These are phyloP conservation scores for Aphidoletes aphidimyza DNA, from an alignment of 2,888 invertebrate species.

Conservation along the genomic window DNA sequence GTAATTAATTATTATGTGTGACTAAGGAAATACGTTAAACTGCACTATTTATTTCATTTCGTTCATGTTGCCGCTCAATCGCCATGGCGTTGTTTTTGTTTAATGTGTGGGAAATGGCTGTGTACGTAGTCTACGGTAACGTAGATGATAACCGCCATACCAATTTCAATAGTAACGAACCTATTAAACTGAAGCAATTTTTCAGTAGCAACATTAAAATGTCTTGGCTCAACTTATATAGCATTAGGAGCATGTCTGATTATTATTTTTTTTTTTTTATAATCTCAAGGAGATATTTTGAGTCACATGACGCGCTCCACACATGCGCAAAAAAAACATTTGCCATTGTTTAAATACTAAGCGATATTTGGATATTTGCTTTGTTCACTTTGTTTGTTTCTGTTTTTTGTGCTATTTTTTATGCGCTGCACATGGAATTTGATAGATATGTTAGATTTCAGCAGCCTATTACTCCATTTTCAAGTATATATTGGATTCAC, in stretches of 20 bases:
- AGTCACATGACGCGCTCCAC: not conserved
- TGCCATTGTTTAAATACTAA: conserved; percentile 5
- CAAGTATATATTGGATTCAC: conserved; percentile 13
- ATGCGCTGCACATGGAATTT: not conserved
- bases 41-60: conserved; percentile 18
- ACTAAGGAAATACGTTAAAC: conserved; percentile 25
- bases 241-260: not conserved
- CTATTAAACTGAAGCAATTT: conserved; percentile 27
- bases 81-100: not conserved
- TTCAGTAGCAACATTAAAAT: not conserved
- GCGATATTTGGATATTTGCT: not conserved
- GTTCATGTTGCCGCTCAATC: not conserved
- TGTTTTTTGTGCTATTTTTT: not conserved
- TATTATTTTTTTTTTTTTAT: not conserved
- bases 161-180: conserved; percentile 43
- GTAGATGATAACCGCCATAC: not conserved
- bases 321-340: not conserved
- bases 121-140: no score
- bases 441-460: not conserved
- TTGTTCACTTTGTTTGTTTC: no score
- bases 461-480: not conserved
- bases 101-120: not conserved
- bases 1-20: conserved; percentile 48
- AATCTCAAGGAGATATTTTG: not conserved
- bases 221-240: not conserved